Percentiles rank a stretch among this genome's conserved stretches.
phyloP scores from a whole-genome alignment of 2,888 invertebrate genomes.

The Mactromeris polynyma region DNA sequence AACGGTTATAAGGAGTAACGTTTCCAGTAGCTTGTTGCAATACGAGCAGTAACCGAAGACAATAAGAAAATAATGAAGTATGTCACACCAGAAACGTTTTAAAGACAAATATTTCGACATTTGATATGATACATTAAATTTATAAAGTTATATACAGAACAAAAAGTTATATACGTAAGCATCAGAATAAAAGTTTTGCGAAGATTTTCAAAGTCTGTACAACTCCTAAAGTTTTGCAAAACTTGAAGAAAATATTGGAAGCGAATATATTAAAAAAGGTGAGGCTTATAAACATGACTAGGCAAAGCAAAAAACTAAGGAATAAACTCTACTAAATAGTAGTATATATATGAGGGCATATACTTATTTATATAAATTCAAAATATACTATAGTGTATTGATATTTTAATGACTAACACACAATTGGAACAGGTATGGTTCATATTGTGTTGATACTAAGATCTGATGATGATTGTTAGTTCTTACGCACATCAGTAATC shows the following conservation, averaged over 20 bases:
- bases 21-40: slow-evolving; percentile 16
- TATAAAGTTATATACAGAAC: neutral
- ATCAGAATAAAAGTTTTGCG: too few relatives aligned
- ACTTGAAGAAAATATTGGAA: slow-evolving; percentile 40
- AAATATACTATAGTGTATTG: slow-evolving; percentile 36
- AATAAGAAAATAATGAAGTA: neutral
- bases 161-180: too few relatives aligned
- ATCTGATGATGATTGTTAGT: too few relatives aligned
- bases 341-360: slow-evolving; percentile 26
- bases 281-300: slow-evolving; percentile 40
- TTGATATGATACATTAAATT: too few relatives aligned
- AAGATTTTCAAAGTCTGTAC: too few relatives aligned
- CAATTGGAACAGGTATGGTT: neutral
- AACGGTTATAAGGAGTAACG: slow-evolving; percentile 25
- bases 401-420: slow-evolving; percentile 26
- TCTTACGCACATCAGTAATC: too few relatives aligned
- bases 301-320: slow-evolving; percentile 48
- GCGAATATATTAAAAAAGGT: slow-evolving; percentile 35
- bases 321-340: slow-evolving; percentile 53
- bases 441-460: neutral
- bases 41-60: slow-evolving; percentile 47
- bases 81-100: neutral
- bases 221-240: too few relatives aligned
- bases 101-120: too few relatives aligned
- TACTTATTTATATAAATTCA: slow-evolving; percentile 39